phyloP scores from a whole-genome alignment of 92 coral and sea anemone species.

The Porites cylindrica region DNA sequence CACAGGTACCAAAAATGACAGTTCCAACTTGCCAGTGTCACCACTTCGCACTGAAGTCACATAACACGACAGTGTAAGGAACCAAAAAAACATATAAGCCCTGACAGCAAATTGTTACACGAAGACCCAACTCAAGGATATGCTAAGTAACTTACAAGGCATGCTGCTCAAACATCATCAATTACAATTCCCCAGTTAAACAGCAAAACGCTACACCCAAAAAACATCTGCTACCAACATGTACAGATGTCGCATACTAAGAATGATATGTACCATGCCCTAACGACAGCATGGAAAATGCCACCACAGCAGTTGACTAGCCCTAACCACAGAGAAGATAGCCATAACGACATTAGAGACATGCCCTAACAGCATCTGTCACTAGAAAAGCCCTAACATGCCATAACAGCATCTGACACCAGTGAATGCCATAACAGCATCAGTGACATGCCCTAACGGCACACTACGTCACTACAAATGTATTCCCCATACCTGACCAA shows the following conservation, averaged over 20 bases:
- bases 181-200: background rate
- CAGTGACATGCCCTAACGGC: conserved; percentile 1
- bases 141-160: background rate
- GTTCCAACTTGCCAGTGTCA: conserved; percentile 4
- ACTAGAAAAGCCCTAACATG: conserved; percentile 20
- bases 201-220: background rate
- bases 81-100: background rate
- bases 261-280: background rate
- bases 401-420: conserved; percentile 21
- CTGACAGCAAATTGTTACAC: conserved; percentile 6
- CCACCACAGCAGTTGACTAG: background rate
- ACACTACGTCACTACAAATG: background rate
- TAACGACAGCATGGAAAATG: background rate
- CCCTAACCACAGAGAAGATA: background rate
- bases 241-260: background rate
- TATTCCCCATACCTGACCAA: conserved; percentile 7
- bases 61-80: conserved; percentile 10
- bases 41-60: conserved; percentile 14
- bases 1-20: conserved; percentile 25
- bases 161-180: background rate
- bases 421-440: background rate
- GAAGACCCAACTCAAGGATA: background rate
- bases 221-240: background rate
- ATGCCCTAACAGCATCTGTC: conserved; percentile 32
- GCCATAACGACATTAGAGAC: conserved; percentile 1